Evolutionary conservation across 2,888 invertebrate species (phyloP), one percentile per base, ranked within the genome.

Genomic region (Diarsia brunnea): DNA sequence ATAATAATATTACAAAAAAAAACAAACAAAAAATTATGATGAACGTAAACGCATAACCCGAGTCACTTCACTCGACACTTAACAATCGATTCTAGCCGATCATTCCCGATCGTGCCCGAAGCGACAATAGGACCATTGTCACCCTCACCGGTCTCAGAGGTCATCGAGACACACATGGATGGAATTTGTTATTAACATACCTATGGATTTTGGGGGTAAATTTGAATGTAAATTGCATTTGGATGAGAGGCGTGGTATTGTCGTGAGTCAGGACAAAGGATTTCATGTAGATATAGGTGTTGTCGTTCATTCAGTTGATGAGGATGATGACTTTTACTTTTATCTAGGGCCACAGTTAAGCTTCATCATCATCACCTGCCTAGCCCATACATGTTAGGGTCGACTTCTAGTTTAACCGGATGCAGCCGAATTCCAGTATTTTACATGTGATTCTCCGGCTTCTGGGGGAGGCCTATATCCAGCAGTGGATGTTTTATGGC

Each of bases 181-280:
- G 69, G 86, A 86, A 85, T 85, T 75, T 43, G 64, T 79, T 86
- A 84, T 85, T 82, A 76, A 73, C 76, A 73, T 81, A 73, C 67
- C 82, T 82, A 73, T 82, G 21, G 75, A 74, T 71, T 73, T 72
- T 55, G 53, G 27, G 7, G 38, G 45, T 55, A 47, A 65, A 77
- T 73, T 84, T 64, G 67, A 70, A 84, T 84, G 16, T 64, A 68
- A 69, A 80, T 84, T 84, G 69, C 71, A 58, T 80, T 10, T 64
- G 38, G 19, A 21, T 43, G 7, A 31, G 27, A 43, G 1, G 16
- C 1, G 8, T 53, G 11, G n/a, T 69, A 43, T 63, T 63, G 43
- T 43, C 43, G 5, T 14, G n/a, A 38, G 27, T 21, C 1, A 24
- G 12, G 7, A 69, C 43, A 60, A 51, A 31, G 7, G 31, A 78